Evolutionary conservation across 1,140 invertebrate genomes (phyloP).

Genomic region (Penaeus indicus): DNA sequence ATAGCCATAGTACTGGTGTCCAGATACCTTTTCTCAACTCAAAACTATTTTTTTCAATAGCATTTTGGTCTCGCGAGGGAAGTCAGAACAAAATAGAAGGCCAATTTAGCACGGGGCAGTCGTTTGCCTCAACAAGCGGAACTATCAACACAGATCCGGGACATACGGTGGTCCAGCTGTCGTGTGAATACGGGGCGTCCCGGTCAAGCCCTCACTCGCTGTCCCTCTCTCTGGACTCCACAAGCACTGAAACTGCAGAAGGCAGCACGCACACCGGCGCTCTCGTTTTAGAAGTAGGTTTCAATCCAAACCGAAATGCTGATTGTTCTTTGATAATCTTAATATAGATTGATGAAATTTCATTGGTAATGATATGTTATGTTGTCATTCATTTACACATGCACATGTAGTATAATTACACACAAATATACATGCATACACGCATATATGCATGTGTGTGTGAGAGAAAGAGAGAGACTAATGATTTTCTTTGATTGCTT

Average conservation of each 20-base stretch:
- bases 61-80: constrained; percentile 28
- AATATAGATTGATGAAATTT: too few species aligned
- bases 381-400: too few species aligned
- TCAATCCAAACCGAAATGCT: background rate
- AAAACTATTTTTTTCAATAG: background rate
- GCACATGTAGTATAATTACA: too few species aligned
- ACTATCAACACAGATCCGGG: background rate
- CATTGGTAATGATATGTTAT: too few species aligned
- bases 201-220: background rate
- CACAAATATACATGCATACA: too few species aligned
- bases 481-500: too few species aligned
- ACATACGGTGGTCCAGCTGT: background rate
- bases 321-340: too few species aligned
- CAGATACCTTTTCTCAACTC: too few species aligned
- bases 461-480: too few species aligned
- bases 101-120: background rate
- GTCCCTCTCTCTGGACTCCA: background rate
- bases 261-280: too few species aligned
- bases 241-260: background rate
- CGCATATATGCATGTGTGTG: too few species aligned
- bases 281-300: background rate
- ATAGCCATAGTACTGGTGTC: too few species aligned
- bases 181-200: constrained; percentile 11
- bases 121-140: constrained; percentile 1
- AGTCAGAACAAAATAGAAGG: background rate